phyloP scores from a whole-genome alignment of 2,888 invertebrate genomes.

The Cosmopolites sordidus region DNA sequence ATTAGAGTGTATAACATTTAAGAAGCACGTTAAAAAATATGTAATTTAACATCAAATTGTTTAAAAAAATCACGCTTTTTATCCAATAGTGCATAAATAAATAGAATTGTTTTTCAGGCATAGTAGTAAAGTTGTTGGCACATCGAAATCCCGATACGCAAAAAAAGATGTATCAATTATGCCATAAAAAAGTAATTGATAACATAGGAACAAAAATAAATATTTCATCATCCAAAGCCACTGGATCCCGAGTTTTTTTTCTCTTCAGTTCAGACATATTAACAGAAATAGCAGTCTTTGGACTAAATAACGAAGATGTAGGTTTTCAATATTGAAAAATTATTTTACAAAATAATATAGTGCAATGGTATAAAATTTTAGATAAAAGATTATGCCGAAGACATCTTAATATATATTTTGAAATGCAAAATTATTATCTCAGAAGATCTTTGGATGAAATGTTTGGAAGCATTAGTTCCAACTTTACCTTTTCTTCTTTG shows the following conservation, averaged over 20 bases:
- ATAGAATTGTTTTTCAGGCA: neutral
- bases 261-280: constrained; percentile 57
- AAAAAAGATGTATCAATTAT: constrained; percentile 53
- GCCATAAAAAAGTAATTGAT: constrained; percentile 53
- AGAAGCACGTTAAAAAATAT: too few species aligned
- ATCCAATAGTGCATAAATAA: neutral
- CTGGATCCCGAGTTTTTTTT: constrained; percentile 53
- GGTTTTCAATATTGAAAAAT: too few species aligned
- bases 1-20: too few species aligned
- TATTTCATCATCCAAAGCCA: constrained; percentile 26
- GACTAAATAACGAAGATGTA: constrained; percentile 41
- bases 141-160: constrained; percentile 55
- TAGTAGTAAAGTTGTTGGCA: constrained; percentile 49
- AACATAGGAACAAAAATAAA: constrained; percentile 54
- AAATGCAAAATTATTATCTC: constrained; percentile 61
- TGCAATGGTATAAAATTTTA: constrained; percentile 44
- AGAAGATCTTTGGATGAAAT: constrained; percentile 58
- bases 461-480: constrained; percentile 57
- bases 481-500: constrained; percentile 60
- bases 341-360: too few species aligned
- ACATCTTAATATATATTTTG: constrained; percentile 59
- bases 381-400: constrained; percentile 57
- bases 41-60: too few species aligned
- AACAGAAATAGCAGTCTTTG: constrained; percentile 62
- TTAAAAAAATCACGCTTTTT: too few species aligned